phyloP scores from a whole-genome alignment of 2,797 vertebrate species.

The Chelonia mydas region DNA sequence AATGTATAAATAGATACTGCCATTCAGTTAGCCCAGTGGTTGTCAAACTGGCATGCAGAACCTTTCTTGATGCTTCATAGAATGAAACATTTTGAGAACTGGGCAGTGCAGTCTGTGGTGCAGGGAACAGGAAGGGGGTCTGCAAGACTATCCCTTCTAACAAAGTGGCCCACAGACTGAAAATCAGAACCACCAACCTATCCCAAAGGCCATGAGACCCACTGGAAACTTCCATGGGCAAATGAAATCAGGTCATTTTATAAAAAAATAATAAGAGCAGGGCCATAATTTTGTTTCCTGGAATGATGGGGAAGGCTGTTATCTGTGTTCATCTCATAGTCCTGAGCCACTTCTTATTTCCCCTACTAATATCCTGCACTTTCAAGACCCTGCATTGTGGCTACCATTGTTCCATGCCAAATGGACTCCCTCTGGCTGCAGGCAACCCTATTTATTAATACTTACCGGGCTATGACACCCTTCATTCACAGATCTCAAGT shows the following conservation, averaged over 20 bases:
- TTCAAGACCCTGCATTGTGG: rapidly evolving
- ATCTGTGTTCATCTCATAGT: background rate
- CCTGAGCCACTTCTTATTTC: background rate
- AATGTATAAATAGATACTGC: rapidly evolving
- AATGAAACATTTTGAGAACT: background rate
- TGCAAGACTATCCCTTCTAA: background rate
- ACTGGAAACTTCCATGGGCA: background rate
- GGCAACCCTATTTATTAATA: background rate
- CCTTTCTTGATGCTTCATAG: background rate
- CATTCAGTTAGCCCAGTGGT: background rate
- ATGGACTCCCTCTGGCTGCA: background rate
- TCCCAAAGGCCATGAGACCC: background rate
- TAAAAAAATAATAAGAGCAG: background rate
- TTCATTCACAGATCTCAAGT: background rate
- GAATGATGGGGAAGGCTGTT: background rate
- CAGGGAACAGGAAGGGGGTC: background rate
- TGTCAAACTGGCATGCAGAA: background rate
- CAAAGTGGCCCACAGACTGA: background rate
- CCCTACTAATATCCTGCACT: background rate
- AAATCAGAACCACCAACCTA: background rate
- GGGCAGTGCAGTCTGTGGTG: background rate
- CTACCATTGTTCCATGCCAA: rapidly evolving
- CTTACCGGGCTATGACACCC: background rate
- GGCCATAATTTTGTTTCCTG: background rate
- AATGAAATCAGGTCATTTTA: background rate